Evolutionary conservation across 2,888 invertebrate species (phyloP).

Genomic region (Theodoxus fluviatilis): DNA sequence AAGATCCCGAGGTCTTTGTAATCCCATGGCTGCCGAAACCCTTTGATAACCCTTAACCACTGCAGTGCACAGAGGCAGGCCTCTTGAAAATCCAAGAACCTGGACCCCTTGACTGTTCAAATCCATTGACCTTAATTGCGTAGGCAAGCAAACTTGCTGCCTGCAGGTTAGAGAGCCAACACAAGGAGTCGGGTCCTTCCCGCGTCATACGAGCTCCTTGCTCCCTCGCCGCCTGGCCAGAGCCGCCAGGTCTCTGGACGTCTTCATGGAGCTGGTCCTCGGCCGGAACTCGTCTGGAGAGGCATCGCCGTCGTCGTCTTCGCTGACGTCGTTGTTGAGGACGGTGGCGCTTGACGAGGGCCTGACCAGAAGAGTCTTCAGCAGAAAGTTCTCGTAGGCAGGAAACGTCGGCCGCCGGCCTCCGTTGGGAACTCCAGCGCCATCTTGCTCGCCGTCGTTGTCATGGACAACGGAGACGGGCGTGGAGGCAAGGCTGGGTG

Average conservation of each 20-base stretch:
- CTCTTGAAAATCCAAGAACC: too few species aligned
- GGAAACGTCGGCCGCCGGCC: constrained; percentile 19
- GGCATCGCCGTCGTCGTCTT: constrained; percentile 33
- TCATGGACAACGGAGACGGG: constrained; percentile 1
- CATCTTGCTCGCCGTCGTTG: neutral
- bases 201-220: constrained; percentile 44
- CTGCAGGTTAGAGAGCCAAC: neutral
- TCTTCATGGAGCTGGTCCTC: constrained; percentile 53
- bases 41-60: too few species aligned
- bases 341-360: constrained; percentile 46
- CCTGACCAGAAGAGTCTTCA: constrained; percentile 43
- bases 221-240: constrained; percentile 52
- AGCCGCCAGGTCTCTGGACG: constrained; percentile 53
- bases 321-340: constrained; percentile 35
- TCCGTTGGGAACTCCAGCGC: neutral
- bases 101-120: too few species aligned
- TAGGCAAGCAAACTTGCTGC: too few species aligned
- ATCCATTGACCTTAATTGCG: too few species aligned
- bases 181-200: neutral
- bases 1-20: too few species aligned
- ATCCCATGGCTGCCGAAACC: too few species aligned
- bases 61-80: too few species aligned
- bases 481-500: constrained; percentile 25
- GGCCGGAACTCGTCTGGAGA: constrained; percentile 41
- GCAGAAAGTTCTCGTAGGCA: constrained; percentile 35